phyloP scores from a whole-genome alignment of 1,140 invertebrate genomes.

The Drosophila insularis region DNA sequence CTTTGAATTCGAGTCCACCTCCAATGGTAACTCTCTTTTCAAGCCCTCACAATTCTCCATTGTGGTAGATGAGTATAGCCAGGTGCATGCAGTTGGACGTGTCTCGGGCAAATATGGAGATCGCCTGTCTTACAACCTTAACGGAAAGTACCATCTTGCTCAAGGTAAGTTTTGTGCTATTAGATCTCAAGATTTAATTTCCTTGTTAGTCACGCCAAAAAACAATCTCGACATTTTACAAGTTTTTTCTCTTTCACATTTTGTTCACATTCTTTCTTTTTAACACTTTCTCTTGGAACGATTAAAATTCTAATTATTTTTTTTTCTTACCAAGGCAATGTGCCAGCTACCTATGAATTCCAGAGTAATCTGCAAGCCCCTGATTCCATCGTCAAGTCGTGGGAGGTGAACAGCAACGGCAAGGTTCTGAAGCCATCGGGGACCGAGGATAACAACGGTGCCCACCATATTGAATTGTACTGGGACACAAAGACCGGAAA shows the following conservation, averaged over 20 bases:
- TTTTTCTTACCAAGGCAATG: slow-evolving; percentile 29
- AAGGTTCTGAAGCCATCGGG: slow-evolving; percentile 49
- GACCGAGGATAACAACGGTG: background rate
- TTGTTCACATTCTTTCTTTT: no score
- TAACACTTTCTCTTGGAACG: no score
- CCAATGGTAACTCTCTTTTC: slow-evolving; percentile 81
- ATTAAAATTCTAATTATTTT: no score
- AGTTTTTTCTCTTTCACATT: no score
- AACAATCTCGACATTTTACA: no score
- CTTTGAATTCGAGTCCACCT: slow-evolving; percentile 41
- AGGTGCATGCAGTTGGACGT: slow-evolving; percentile 46
- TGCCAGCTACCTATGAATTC: slow-evolving; percentile 81
- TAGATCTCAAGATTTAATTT: no score
- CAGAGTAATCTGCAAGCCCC: slow-evolving; percentile 83
- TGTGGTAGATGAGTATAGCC: slow-evolving; percentile 61
- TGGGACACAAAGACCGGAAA: slow-evolving; percentile 47
- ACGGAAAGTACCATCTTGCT: slow-evolving; percentile 82
- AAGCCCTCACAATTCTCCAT: slow-evolving; percentile 70
- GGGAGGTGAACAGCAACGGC: slow-evolving; percentile 58
- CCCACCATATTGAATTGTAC: slow-evolving; percentile 36
- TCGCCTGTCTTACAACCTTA: slow-evolving; percentile 44
- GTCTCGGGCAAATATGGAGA: slow-evolving; percentile 60
- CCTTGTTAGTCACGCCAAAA: no score
- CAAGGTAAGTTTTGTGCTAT: slow-evolving; percentile 11
- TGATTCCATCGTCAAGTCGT: slow-evolving; percentile 83